phyloP scores from a whole-genome alignment of 2,888 invertebrate species.

The Autographa pulchrina region DNA sequence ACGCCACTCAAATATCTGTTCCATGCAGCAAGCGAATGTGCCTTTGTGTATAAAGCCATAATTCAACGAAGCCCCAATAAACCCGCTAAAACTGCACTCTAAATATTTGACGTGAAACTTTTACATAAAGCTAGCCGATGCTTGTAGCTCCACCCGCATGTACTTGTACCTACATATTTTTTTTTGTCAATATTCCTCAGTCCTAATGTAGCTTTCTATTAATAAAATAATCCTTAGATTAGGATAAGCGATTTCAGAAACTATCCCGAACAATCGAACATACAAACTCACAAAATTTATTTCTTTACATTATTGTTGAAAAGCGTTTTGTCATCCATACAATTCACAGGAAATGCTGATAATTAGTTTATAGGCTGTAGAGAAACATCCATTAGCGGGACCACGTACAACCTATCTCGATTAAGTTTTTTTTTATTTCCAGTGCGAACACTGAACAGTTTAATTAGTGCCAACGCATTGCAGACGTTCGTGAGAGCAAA shows the following conservation, averaged over 20 bases:
- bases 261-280: too few species aligned
- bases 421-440: slow-evolving; percentile 55
- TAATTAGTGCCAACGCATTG: slow-evolving; percentile 60
- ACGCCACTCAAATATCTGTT: neutral
- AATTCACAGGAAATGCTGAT: neutral
- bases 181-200: too few species aligned
- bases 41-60: neutral
- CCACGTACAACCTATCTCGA: slow-evolving; percentile 36
- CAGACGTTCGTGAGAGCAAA: slow-evolving; percentile 19
- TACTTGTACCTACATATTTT: too few species aligned
- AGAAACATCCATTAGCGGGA: slow-evolving; percentile 22
- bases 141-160: neutral
- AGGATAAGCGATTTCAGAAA: neutral
- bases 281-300: too few species aligned
- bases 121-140: neutral
- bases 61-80: slow-evolving; percentile 2
- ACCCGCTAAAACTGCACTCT: neutral
- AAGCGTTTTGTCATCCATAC: neutral
- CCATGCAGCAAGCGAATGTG: neutral
- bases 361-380: slow-evolving; percentile 9
- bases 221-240: too few species aligned
- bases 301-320: too few species aligned
- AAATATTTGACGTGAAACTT: neutral
- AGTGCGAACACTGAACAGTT: slow-evolving; percentile 54
- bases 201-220: too few species aligned